Percentiles rank a stretch among this genome's conserved stretches.
Evolutionary conservation across 2,797 vertebrate genomes (phyloP).

Genomic region (Acrocephalus scirpaceus): DNA sequence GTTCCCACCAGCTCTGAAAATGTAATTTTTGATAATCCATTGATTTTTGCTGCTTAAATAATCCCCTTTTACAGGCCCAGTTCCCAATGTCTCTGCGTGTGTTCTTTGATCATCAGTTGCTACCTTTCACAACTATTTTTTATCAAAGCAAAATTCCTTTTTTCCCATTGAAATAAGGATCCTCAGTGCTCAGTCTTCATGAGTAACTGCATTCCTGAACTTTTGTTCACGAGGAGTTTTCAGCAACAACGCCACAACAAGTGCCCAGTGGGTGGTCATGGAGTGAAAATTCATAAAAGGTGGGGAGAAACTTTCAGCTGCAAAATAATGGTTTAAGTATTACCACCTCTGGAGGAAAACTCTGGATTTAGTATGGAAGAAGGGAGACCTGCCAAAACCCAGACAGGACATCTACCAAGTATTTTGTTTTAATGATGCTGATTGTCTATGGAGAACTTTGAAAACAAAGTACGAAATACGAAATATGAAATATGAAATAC

Average conservation of each 20-base stretch:
- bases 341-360: background rate
- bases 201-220: background rate
- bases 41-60: background rate
- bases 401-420: background rate
- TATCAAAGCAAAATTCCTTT: background rate
- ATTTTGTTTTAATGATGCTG: background rate
- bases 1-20: background rate
- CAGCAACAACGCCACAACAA: background rate
- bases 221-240: background rate
- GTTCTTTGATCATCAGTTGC: background rate
- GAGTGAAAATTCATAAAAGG: background rate
- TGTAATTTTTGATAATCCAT: background rate
- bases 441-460: background rate
- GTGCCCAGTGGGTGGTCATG: background rate
- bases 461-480: background rate
- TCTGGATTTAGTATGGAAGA: background rate
- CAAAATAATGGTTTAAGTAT: background rate
- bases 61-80: background rate
- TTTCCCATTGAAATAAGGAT: background rate
- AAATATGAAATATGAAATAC: too few species aligned
- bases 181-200: background rate
- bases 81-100: background rate
- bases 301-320: background rate
- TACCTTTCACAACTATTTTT: background rate
- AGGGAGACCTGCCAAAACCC: background rate